Percentiles rank a stretch among this genome's conserved stretches.
Evolutionary conservation across 2,888 invertebrate species (phyloP).

Genomic region (Philaethria dido): DNA sequence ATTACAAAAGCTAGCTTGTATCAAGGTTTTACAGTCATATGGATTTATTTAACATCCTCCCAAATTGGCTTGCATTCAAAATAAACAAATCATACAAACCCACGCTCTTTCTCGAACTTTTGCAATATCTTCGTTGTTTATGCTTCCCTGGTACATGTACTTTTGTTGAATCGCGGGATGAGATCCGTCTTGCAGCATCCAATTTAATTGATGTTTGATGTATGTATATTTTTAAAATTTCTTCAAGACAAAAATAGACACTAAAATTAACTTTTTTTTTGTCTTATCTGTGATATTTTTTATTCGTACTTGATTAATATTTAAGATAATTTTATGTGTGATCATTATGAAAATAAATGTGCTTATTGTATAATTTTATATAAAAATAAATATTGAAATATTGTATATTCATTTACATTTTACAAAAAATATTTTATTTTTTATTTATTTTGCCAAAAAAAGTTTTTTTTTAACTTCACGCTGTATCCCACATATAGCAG

Average conservation of each 20-base stretch:
- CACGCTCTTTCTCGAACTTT: slow-evolving; percentile 41
- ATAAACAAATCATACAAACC: slow-evolving; percentile 55
- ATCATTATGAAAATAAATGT: no score
- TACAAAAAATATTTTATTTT: no score
- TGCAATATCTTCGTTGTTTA: slow-evolving; percentile 30
- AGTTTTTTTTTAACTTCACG: no score
- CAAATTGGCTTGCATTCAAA: slow-evolving; percentile 66
- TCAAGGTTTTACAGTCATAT: slow-evolving; percentile 40
- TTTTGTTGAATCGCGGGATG: slow-evolving; percentile 21
- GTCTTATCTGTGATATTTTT: background rate
- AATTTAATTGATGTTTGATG: background rate
- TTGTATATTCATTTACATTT: no score
- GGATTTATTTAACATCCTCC: slow-evolving; percentile 50
- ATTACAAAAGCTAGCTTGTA: slow-evolving; percentile 41
- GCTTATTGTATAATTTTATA: no score
- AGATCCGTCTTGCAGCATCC: slow-evolving; percentile 12
- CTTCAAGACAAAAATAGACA: background rate
- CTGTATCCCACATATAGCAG: no score
- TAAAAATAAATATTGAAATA: no score
- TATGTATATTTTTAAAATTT: background rate
- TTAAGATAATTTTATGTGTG: no score
- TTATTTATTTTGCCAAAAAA: no score
- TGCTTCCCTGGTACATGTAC: slow-evolving; percentile 35
- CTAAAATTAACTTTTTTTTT: no score
- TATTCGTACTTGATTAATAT: background rate